These are phyloP conservation scores for Glaucopsyche alexis DNA, from an alignment of 2,888 invertebrate genomes.

Conservation along the genomic window DNA sequence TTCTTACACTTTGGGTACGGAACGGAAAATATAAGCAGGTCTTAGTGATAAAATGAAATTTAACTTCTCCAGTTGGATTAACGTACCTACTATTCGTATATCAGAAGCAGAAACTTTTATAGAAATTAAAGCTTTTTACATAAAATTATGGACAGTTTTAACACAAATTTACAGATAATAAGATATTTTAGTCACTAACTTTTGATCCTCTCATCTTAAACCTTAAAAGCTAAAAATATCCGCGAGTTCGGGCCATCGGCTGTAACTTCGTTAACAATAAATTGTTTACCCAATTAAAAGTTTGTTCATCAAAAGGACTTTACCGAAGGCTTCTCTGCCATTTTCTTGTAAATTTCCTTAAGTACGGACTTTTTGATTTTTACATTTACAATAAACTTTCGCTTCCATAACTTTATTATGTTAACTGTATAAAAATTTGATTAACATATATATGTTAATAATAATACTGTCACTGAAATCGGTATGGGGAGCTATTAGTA, in stretches of 20 bases:
- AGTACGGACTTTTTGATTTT: not conserved
- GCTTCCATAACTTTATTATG: not conserved
- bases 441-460: not conserved
- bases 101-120: not conserved
- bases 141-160: not conserved
- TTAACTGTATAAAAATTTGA: not conserved
- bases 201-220: not conserved
- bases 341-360: constrained; percentile 8
- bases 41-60: too few relatives aligned
- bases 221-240: constrained; percentile 7
- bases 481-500: too few relatives aligned
- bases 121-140: not conserved
- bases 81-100: too few relatives aligned
- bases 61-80: too few relatives aligned
- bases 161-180: not conserved
- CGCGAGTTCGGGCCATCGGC: not conserved
- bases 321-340: not conserved
- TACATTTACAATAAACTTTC: not conserved
- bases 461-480: too few relatives aligned
- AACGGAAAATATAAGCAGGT: too few relatives aligned
- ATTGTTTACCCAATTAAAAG: constrained; percentile 69
- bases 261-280: constrained; percentile 51
- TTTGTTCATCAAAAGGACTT: constrained; percentile 40
- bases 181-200: not conserved
- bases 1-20: too few relatives aligned